These are phyloP conservation scores for Synergus laeviventris DNA, from an alignment of 2,888 invertebrate genomes.

Conservation along the genomic window DNA sequence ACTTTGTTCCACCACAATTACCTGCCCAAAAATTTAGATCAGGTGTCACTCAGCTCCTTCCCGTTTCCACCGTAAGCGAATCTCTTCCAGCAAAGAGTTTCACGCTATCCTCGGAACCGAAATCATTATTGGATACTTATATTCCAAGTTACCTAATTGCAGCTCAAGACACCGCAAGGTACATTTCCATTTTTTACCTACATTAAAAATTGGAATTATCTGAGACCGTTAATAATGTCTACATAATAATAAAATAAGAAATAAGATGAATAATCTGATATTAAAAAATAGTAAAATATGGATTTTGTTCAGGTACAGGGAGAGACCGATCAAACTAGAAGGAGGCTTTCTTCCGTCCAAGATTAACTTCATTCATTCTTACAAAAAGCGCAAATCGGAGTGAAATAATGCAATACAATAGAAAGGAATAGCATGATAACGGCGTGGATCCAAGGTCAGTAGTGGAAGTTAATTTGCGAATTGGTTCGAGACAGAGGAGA, in stretches of 20 bases:
- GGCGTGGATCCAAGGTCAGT: slow-evolving; percentile 41
- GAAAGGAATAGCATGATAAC: slow-evolving; percentile 11
- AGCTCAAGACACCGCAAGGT: slow-evolving; percentile 70
- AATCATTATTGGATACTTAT: slow-evolving; percentile 78
- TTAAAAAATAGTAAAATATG: background rate
- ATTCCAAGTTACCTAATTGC: slow-evolving; percentile 74
- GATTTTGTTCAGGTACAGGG: slow-evolving; percentile 67
- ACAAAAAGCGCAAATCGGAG: slow-evolving; percentile 67
- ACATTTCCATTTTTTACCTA: slow-evolving; percentile 3
- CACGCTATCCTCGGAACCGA: slow-evolving; percentile 66
- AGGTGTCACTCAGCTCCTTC: slow-evolving; percentile 53
- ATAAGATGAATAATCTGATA: too few relatives aligned
- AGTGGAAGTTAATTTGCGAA: slow-evolving; percentile 41
- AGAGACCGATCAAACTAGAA: slow-evolving; percentile 71
- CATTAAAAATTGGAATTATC: slow-evolving; percentile 7
- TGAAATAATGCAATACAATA: slow-evolving; percentile 48
- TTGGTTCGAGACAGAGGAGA: slow-evolving; percentile 34
- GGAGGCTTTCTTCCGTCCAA: slow-evolving; percentile 73
- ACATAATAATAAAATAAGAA: background rate
- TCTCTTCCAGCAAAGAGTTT: slow-evolving; percentile 59
- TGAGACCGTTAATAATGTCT: background rate
- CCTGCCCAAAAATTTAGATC: slow-evolving; percentile 65
- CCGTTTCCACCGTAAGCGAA: slow-evolving; percentile 58
- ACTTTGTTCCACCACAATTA: slow-evolving; percentile 63
- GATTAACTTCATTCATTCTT: slow-evolving; percentile 65